phyloP scores from a whole-genome alignment of 2,113 vertebrate genomes.

The Gavia stellata region DNA sequence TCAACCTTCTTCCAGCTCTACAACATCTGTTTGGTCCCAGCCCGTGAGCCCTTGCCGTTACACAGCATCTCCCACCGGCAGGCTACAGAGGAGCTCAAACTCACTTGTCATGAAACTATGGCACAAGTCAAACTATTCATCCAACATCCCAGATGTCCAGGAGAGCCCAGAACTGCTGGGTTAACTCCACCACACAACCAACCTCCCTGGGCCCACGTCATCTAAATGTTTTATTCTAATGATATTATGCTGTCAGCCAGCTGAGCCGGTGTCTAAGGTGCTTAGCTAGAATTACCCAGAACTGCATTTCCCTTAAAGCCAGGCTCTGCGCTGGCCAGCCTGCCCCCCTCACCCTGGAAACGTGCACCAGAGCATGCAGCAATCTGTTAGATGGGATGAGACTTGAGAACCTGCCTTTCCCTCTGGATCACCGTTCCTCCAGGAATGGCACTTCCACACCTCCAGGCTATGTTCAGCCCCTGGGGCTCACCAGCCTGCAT shows the following conservation, averaged over 20 bases:
- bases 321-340: neutral
- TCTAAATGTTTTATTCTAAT: slow-evolving; percentile 45
- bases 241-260: neutral
- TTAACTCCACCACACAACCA: neutral
- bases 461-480: neutral
- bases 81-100: neutral
- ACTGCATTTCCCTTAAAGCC: neutral
- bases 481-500: neutral
- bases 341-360: neutral
- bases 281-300: slow-evolving; percentile 35
- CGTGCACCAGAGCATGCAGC: neutral
- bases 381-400: neutral
- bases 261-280: slow-evolving; percentile 5
- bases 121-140: neutral
- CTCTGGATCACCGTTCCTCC: neutral
- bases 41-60: neutral
- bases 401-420: neutral
- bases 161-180: neutral
- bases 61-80: neutral
- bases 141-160: neutral
- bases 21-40: neutral
- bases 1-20: neutral
- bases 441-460: neutral
- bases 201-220: neutral
- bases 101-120: neutral